Base-by-base conservation (phyloP, 2,113 vertebrate species). In the Tricholaema leucomelas region DNA sequence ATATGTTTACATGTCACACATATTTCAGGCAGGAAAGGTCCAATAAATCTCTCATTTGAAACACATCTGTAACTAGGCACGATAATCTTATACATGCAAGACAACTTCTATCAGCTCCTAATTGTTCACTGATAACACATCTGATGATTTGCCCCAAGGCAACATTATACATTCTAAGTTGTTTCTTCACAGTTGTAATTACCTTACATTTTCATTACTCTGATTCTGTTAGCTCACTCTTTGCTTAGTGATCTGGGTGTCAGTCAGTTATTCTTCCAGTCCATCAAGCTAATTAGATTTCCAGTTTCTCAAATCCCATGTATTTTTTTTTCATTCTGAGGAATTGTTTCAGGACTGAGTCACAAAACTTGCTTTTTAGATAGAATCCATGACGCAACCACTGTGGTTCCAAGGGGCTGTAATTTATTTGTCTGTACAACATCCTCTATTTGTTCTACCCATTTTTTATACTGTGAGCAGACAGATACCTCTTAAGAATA, bases 151-250 rank as follows among this genome's bases (percentile, higher is more conserved):
- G 91, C 83, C 95, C 92, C 85, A 81, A 93, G 90, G 97, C 92
- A 95, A 87, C 94, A 86, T 93, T 94, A 94, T 52, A 94, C 94
- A 97, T 97, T 97, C 92, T 61, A 96, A 97, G 91, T 97, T 97
- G 96, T 88, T 97, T 93, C 88, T 94, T 91, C 97, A 95, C 92
- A 87, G 90, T 96, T 96, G 96, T 98, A 98, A 98, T 98, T 97
- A 97, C 97, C 94, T 94, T 98, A 97, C 97, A 97, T 97, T 97
- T 97, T 97, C 96, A 97, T 97, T 97, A 97, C 97, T 97, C 93
- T 94, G 82, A 97, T 96, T 96, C 91, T 97, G 95, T 96, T 96
- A 97, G 96, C 77, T 97, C 93, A 83, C 84, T 97, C 94, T 96
- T 96, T 96, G 85, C 95, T 92, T 95, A 91, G 91, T 40, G 85